Evolutionary conservation across 2,113 vertebrate species (phyloP).

Genomic region (Phrynosoma blainvillii): DNA sequence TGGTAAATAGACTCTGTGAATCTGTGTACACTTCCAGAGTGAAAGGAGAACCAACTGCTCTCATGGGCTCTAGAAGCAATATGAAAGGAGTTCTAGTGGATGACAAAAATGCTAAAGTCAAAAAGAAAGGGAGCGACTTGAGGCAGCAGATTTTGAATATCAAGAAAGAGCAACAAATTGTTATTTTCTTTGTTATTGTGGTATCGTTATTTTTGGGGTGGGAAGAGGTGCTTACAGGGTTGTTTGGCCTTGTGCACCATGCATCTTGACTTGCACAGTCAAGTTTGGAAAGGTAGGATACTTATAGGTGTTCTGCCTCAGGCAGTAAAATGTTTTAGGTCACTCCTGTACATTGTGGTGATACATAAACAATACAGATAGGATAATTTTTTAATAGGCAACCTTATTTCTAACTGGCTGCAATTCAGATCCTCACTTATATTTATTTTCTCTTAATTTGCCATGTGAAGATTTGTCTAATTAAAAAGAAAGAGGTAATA

Average conservation of each 20-base stretch:
- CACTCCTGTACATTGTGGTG: not conserved
- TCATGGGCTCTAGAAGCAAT: not conserved
- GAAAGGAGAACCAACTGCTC: constrained; percentile 10
- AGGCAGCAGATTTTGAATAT: too few relatives aligned
- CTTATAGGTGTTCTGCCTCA: too few relatives aligned
- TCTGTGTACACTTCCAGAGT: constrained; percentile 26
- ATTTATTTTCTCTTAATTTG: not conserved
- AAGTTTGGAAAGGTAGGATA: too few relatives aligned
- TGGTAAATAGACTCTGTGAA: not conserved
- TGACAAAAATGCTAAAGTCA: too few relatives aligned
- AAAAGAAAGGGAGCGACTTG: too few relatives aligned
- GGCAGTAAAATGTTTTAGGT: too few relatives aligned
- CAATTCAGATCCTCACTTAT: not conserved
- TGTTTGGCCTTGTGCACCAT: too few relatives aligned
- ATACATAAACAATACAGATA: not conserved
- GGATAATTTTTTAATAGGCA: not conserved
- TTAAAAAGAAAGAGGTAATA: not conserved
- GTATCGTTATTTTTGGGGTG: too few relatives aligned
- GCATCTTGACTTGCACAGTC: too few relatives aligned
- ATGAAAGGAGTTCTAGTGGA: not conserved
- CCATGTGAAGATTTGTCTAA: not conserved
- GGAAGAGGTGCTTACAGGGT: too few relatives aligned
- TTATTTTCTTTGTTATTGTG: too few relatives aligned
- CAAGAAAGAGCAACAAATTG: too few relatives aligned
- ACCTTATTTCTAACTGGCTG: not conserved